phyloP scores from a whole-genome alignment of 2,888 invertebrate species.

The Pseudeuparius sepicola region DNA sequence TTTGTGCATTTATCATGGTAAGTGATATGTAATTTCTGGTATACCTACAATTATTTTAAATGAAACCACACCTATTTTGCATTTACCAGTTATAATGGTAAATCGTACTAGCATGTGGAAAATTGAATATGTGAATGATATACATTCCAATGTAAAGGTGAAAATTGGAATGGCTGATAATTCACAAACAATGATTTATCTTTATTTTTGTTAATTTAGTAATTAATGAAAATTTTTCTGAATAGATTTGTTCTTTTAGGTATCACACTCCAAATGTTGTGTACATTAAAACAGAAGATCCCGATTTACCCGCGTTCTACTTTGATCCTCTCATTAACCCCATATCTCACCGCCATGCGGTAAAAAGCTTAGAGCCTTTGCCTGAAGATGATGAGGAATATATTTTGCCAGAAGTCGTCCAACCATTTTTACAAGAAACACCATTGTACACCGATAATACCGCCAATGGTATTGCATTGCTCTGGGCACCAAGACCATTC shows the following conservation, averaged over 20 bases:
- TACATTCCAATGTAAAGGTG: conserved; percentile 42
- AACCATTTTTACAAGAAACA: conserved; percentile 88
- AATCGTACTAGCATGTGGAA: conserved; percentile 51
- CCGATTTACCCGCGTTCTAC: conserved; percentile 98
- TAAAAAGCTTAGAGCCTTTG: conserved; percentile 71
- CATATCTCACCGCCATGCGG: conserved; percentile 87
- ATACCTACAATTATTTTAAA: too few species aligned
- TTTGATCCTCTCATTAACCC: conserved; percentile 99
- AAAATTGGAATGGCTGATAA: conserved; percentile 45
- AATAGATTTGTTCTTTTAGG: conserved; percentile 47
- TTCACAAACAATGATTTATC: conserved; percentile 41
- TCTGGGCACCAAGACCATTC: conserved; percentile 98
- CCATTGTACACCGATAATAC: conserved; percentile 98
- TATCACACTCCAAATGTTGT: conserved; percentile 99
- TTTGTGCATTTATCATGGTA: conserved; percentile 98
- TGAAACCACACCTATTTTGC: conserved; percentile 35
- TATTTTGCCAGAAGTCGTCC: conserved; percentile 78
- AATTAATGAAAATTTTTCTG: not conserved
- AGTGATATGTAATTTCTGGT: too few species aligned
- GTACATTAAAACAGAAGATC: conserved; percentile 99
- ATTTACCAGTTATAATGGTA: conserved; percentile 27
- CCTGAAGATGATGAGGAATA: conserved; percentile 95
- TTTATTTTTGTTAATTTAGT: not conserved
- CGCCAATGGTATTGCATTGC: conserved; percentile 91
- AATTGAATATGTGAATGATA: conserved; percentile 42